phyloP scores from a whole-genome alignment of 2,888 invertebrate species.

The Leptogaster cylindrica region DNA sequence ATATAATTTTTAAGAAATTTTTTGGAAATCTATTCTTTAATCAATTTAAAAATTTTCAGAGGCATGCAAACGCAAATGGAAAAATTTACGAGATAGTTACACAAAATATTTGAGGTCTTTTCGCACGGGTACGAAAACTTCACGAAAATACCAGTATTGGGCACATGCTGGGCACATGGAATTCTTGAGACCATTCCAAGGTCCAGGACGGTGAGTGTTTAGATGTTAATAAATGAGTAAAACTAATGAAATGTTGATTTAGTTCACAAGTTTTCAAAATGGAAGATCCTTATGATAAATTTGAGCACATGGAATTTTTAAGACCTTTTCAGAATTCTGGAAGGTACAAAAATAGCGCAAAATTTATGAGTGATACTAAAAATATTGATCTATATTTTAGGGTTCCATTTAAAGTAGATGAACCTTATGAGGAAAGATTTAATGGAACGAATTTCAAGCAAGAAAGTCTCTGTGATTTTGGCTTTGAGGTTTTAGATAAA shows the following conservation, averaged over 20 bases:
- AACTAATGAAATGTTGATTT: too few species aligned
- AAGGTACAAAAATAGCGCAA: constrained; percentile 51
- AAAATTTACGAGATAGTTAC: constrained; percentile 61
- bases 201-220: constrained; percentile 60
- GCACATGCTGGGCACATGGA: constrained; percentile 62
- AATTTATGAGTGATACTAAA: not conserved
- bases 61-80: constrained; percentile 61
- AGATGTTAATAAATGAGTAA: too few species aligned
- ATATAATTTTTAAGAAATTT: too few species aligned
- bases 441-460: constrained; percentile 27
- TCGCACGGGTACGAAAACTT: constrained; percentile 60
- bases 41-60: constrained; percentile 53
- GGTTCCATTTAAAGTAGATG: constrained; percentile 13
- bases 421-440: not conserved
- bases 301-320: constrained; percentile 60
- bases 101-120: constrained; percentile 61
- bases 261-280: constrained; percentile 32
- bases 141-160: constrained; percentile 61
- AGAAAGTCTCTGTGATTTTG: constrained; percentile 39
- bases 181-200: constrained; percentile 60
- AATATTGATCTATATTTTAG: not conserved
- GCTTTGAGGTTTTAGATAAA: constrained; percentile 43
- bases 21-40: not conserved
- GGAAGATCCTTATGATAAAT: constrained; percentile 31
- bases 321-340: constrained; percentile 61